Evolutionary conservation across 2,888 invertebrate genomes (phyloP), one percentile per base, ranked within the genome.

Genomic region (Neocrepidodera transversa): DNA sequence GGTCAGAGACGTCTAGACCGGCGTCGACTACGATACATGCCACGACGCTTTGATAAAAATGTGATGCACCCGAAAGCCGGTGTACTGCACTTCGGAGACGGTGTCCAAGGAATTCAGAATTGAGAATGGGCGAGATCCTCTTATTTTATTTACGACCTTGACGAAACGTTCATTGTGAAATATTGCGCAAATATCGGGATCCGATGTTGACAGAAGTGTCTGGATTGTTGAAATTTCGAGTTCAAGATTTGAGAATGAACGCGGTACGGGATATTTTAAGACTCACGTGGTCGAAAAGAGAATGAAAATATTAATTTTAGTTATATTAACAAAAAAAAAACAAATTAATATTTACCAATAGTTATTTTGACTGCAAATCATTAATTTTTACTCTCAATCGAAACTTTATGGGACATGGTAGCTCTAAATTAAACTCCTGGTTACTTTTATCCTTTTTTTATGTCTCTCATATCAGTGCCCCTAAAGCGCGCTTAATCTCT

Each of bases 1-100:
- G 77, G 77, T 76, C 76, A 74, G 71, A 76, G 76, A 76, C 74
- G 75, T 76, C 76, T 77, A 75, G 75, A 76, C 76, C 72, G 68
- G 51, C 66, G 65, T 45, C 45, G 45, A 45, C 11, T 26, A 45
- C 62, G 57, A 51, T 58, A 52, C 63, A 62, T 64, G 62, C 65
- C 56, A 58, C 59, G 60, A 63, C 58, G 61, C 62, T 60, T 60
- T 45, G 54, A 36, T 35, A 40, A 58, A 60, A 63, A 56, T 60
- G 58, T 63, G 60, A 63, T 63, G 63, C 63, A 61, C 64, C 47
- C 61, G 60, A 63, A 52, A 48, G 61, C 63, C 43, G 48, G 52
- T 60, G 62, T 52, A 58, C 48, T 55, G 54, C 43, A 48, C 36
- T 50, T 52, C 43, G 58, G 23, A 52, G 52, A 55, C 50, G 52